Conservation (phyloP, 1,140 invertebrate genomes). For the Apocrypta bakeri region DNA sequence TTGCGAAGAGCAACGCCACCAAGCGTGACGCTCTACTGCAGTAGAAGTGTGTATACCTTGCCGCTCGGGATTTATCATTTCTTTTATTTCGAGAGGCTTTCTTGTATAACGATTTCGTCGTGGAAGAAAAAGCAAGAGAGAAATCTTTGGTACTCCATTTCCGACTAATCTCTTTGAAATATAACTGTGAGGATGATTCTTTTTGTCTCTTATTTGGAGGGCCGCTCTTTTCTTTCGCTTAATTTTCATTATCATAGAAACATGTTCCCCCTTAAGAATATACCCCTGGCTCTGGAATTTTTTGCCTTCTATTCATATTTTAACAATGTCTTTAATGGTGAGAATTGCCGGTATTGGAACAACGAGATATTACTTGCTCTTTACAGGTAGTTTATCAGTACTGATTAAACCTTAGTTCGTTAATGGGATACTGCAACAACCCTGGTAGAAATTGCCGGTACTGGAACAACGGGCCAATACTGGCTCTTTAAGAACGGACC, state of each 20-base stretch:
- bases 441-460: too few relatives aligned
- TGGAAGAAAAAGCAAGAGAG: constrained; percentile 2
- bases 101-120: constrained; percentile 10
- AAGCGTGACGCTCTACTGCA: neutral
- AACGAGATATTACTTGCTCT: too few relatives aligned
- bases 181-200: constrained; percentile 46
- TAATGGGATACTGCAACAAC: too few relatives aligned
- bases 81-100: constrained; percentile 50
- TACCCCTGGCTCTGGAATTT: neutral
- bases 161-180: constrained; percentile 50
- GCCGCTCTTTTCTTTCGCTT: constrained; percentile 27
- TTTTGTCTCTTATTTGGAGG: constrained; percentile 25
- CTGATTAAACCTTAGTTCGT: too few relatives aligned
- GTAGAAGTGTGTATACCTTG: neutral
- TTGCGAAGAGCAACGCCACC: constrained; percentile 3
- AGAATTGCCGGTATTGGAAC: too few relatives aligned
- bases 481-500: too few relatives aligned
- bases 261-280: constrained; percentile 11
- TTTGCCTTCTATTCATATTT: too few relatives aligned
- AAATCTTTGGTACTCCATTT: constrained; percentile 46
- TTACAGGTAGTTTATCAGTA: too few relatives aligned
- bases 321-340: too few relatives aligned
- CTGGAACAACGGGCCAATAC: too few relatives aligned
- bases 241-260: constrained; percentile 36
- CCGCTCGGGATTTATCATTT: constrained; percentile 47